Conservation (phyloP, 2,797 vertebrate genomes). For the Pagetopsis macropterus region DNA sequence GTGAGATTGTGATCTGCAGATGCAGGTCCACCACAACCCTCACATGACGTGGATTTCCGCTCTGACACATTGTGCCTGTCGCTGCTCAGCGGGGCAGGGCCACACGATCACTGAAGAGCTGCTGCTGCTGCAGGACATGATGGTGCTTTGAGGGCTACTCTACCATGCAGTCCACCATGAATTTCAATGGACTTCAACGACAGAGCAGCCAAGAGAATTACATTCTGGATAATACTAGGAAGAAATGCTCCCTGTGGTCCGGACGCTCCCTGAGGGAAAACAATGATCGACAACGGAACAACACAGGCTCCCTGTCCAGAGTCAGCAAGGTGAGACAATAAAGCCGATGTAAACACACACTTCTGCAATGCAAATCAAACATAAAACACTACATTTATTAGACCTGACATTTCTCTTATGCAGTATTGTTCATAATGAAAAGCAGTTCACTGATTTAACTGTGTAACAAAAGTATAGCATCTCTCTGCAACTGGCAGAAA, state of each 20-base stretch:
- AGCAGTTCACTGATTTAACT: constrained; percentile 17
- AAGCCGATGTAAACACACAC: constrained; percentile 3
- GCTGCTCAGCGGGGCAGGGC: constrained; percentile 49
- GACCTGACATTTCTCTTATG: not conserved
- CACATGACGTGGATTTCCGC: constrained; percentile 87
- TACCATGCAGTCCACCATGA: constrained; percentile 79
- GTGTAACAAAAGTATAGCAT: constrained; percentile 21
- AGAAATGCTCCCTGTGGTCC: constrained; percentile 77
- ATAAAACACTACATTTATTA: not conserved
- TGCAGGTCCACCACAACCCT: constrained; percentile 81
- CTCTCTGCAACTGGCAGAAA: constrained; percentile 27
- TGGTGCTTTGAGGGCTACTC: constrained; percentile 66
- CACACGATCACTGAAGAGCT: constrained; percentile 56
- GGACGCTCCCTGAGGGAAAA: constrained; percentile 67
- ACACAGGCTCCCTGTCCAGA: constrained; percentile 77
- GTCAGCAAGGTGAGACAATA: constrained; percentile 82
- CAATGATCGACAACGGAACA: constrained; percentile 72
- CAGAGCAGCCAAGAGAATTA: constrained; percentile 73
- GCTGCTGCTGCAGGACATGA: constrained; percentile 53
- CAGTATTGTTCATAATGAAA: constrained; percentile 7
- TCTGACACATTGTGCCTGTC: constrained; percentile 61
- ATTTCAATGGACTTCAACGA: constrained; percentile 76
- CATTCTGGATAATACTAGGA: constrained; percentile 71
- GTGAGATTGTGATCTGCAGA: constrained; percentile 66
- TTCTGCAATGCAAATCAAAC: constrained; percentile 6